Conservation (phyloP, 2,888 invertebrate species). For the Caenorhabditis uteleia region DNA sequence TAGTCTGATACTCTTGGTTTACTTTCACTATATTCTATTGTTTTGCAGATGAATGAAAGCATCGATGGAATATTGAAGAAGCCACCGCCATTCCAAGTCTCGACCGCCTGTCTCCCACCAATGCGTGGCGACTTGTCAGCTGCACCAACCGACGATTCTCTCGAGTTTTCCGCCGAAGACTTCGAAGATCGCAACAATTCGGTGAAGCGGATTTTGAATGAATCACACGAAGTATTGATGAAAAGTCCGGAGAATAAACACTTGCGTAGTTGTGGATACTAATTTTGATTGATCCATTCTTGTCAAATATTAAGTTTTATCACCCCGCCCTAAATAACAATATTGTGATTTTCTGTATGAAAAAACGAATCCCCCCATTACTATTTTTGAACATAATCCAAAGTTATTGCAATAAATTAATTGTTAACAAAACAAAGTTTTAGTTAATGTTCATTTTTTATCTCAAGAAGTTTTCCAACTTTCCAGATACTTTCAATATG, state of each 20-base stretch:
- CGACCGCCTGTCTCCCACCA: conserved; percentile 27
- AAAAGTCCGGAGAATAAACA: conserved; percentile 33
- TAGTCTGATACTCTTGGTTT: no score
- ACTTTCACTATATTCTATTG: no score
- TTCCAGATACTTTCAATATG: no score
- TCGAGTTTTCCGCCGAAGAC: conserved; percentile 8
- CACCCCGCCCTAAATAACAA: neutral
- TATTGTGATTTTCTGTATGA: neutral
- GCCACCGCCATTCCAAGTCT: conserved; percentile 34
- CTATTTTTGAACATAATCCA: no score
- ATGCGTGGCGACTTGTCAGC: conserved; percentile 7
- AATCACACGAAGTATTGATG: conserved; percentile 26
- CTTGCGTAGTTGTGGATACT: conserved; percentile 29
- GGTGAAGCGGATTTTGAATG: conserved; percentile 25
- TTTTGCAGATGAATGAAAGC: conserved; percentile 18
- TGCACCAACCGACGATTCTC: conserved; percentile 5
- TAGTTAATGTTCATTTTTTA: no score
- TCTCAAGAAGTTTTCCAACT: no score
- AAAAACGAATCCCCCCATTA: neutral
- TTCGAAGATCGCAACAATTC: conserved; percentile 32
- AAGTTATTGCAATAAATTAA: no score
- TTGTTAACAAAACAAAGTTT: no score
- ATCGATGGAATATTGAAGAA: conserved; percentile 21
- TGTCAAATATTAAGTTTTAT: no score
- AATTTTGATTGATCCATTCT: no score